A percentile compares a stretch with the other conserved stretches of the same genome.
phyloP scores from a whole-genome alignment of 2,888 invertebrate genomes.

The Eutolmus rufibarbis region DNA sequence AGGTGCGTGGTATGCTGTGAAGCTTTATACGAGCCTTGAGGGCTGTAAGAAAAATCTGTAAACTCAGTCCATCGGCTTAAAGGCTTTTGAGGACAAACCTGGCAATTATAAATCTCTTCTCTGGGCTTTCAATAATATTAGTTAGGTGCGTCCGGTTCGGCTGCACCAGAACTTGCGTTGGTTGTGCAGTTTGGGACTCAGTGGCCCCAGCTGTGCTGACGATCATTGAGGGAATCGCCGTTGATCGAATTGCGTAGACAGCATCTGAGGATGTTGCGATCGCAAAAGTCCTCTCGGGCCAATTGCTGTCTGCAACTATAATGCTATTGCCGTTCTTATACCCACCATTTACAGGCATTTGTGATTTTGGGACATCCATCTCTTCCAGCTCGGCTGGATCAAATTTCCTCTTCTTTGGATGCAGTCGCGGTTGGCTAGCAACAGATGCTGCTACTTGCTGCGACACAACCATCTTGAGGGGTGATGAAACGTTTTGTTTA shows the following conservation, averaged over 20 bases:
- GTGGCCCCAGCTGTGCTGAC: constrained; percentile 48
- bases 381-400: constrained; percentile 62
- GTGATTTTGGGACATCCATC: constrained; percentile 50
- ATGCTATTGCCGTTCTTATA: constrained; percentile 36
- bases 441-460: constrained; percentile 63
- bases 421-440: constrained; percentile 67
- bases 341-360: not conserved
- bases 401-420: constrained; percentile 86
- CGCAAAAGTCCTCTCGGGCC: constrained; percentile 36
- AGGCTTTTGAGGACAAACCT: constrained; percentile 48
- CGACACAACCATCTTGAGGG: constrained; percentile 60
- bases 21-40: constrained; percentile 11
- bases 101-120: constrained; percentile 55
- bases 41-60: not conserved
- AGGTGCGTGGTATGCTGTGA: not conserved
- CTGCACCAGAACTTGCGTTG: constrained; percentile 50
- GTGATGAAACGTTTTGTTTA: constrained; percentile 49
- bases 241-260: constrained; percentile 50
- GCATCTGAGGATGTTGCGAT: constrained; percentile 48
- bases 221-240: constrained; percentile 49
- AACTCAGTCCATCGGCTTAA: not conserved
- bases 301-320: constrained; percentile 31
- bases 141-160: constrained; percentile 44
- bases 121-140: constrained; percentile 50
- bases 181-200: constrained; percentile 44